Conservation (phyloP, 2,797 vertebrate genomes). For the Tokudaia tokunoshimensis region DNA sequence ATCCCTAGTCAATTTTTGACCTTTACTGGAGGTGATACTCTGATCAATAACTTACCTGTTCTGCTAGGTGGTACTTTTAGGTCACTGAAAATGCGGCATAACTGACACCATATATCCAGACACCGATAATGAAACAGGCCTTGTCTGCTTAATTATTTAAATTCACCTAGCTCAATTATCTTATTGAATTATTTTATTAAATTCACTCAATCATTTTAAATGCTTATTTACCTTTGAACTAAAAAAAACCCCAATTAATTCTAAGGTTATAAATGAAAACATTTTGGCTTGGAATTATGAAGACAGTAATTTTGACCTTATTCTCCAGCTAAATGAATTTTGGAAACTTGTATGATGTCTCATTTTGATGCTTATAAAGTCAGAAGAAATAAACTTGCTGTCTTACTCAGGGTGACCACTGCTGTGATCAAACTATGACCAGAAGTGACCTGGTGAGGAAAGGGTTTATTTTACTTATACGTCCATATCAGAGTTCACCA, state of each 20-base stretch:
- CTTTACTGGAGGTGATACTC: constrained; percentile 80
- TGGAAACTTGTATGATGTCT: constrained; percentile 1
- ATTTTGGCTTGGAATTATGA: not conserved
- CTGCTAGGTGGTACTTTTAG: constrained; percentile 74
- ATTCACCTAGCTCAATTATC: constrained; percentile 27
- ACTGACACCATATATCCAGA: constrained; percentile 49
- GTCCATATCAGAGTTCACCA: too few species aligned
- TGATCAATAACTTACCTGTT: constrained; percentile 86
- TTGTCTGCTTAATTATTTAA: constrained; percentile 24
- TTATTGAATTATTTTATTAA: constrained; percentile 34
- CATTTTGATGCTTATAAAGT: constrained; percentile 9
- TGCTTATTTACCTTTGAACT: constrained; percentile 28
- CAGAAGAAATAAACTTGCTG: not conserved
- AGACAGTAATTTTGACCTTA: not conserved
- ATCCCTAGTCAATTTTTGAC: constrained; percentile 70
- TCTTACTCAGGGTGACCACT: not conserved
- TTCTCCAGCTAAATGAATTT: not conserved
- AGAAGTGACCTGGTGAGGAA: not conserved
- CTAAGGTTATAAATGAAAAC: constrained; percentile 34
- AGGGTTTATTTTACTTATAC: not conserved
- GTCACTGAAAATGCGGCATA: constrained; percentile 61
- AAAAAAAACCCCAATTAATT: not conserved
- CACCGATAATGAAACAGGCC: not conserved
- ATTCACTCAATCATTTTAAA: constrained; percentile 39
- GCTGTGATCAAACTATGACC: not conserved